These are phyloP conservation scores for Carassius gibelio DNA, from an alignment of 2,113 vertebrate species.

Conservation along the genomic window DNA sequence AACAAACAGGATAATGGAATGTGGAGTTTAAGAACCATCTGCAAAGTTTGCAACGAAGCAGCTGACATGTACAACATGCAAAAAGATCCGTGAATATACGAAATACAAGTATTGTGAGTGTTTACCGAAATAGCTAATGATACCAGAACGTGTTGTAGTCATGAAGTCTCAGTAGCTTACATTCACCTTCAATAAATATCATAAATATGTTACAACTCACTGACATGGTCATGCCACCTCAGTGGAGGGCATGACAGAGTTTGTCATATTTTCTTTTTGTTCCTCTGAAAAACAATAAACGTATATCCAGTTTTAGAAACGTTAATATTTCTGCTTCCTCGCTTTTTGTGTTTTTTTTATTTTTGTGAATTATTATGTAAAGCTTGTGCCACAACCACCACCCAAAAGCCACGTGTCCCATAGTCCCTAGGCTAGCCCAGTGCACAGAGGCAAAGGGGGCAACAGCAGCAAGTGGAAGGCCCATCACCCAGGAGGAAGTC, in stretches of 20 bases:
- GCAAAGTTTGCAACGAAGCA: conserved; percentile 67
- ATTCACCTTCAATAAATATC: conserved; percentile 85
- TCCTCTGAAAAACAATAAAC: conserved; percentile 50
- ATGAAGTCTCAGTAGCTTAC: conserved; percentile 78
- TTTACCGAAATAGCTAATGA: conserved; percentile 73
- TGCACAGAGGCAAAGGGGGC: conserved; percentile 79
- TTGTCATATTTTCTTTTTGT: conserved; percentile 61
- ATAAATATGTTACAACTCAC: conserved; percentile 75
- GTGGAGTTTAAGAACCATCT: conserved; percentile 52
- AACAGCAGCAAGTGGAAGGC: conserved; percentile 73
- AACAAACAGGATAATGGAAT: conserved; percentile 57
- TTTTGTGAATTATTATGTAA: conserved; percentile 51
- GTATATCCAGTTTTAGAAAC: conserved; percentile 58
- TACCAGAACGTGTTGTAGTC: conserved; percentile 66
- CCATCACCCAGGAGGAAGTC: conserved; percentile 78
- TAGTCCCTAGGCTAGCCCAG: conserved; percentile 76
- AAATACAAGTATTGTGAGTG: conserved; percentile 78
- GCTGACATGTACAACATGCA: conserved; percentile 70
- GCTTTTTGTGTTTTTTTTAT: conserved; percentile 45
- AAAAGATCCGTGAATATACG: conserved; percentile 73
- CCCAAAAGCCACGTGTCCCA: conserved; percentile 56
- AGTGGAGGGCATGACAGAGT: conserved; percentile 52
- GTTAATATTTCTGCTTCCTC: conserved; percentile 41
- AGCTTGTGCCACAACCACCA: conserved; percentile 52
- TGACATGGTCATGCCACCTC: conserved; percentile 55